These are phyloP conservation scores for Maniola jurtina DNA, from an alignment of 1,140 invertebrate genomes.

Conservation along the genomic window DNA sequence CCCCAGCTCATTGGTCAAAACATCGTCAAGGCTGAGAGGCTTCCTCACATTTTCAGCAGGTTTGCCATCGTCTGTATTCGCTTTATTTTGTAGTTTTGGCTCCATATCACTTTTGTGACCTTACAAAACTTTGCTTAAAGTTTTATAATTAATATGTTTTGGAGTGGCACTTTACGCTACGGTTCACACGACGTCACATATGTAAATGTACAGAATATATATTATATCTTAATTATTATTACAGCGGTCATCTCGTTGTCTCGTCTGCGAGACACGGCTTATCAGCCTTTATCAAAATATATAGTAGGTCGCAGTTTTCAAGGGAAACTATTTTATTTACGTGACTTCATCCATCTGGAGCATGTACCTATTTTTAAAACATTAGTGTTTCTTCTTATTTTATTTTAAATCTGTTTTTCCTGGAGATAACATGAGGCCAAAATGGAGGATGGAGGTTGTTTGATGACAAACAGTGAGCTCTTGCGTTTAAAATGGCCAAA, in stretches of 20 bases:
- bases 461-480: no score
- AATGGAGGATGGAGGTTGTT: no score
- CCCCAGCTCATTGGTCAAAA: constrained; percentile 49
- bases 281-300: neutral
- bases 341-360: neutral
- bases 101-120: neutral
- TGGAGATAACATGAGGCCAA: no score
- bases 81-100: neutral
- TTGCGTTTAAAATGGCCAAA: no score
- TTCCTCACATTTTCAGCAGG: constrained; percentile 6
- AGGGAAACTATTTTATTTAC: neutral
- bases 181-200: neutral
- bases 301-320: neutral
- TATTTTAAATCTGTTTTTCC: no score
- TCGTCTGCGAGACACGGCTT: neutral
- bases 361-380: neutral
- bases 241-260: neutral
- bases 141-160: no score
- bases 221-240: neutral
- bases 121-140: no score
- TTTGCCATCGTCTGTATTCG: neutral
- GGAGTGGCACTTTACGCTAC: neutral
- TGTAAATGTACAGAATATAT: neutral
- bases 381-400: no score
- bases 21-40: constrained; percentile 46